Evolutionary conservation across 2,113 vertebrate genomes (phyloP), one percentile per base, ranked within the genome.

Genomic region (Tragelaphus scriptus): DNA sequence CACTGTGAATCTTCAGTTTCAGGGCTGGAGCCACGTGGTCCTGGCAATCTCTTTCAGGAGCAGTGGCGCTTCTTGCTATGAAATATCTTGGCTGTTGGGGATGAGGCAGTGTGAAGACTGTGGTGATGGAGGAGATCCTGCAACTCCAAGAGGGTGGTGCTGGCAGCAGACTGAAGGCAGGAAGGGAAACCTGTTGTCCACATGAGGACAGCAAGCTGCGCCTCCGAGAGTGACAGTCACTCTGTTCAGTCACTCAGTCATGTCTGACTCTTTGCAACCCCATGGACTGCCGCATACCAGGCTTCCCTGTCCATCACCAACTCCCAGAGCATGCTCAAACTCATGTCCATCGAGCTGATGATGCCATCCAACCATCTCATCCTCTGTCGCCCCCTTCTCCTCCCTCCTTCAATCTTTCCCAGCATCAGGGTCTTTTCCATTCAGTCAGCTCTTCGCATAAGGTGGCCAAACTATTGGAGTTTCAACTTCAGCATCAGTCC

Each of bases 131-230:
- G 77, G 47, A 53, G 49, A 21, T 7, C 30, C 79, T 32, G 30
- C 17, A 32, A 32, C 49, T 81, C 17, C 49, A 53, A 32, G 49
- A 53, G 23, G 25, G 30, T 30, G n/a, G n/a, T 30, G 51, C 65
- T 53, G 49, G 30, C 30, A 0, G 1, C 30, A 51, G 10, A 81
- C 79, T 1, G 4, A 81, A 17, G 10, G n/a, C 25, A 17, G 15
- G 32, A 51, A 7, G 15, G 63, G n/a, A 16, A 13, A 19, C 14
- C 25, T 11, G 2, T 28, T 71, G 16, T 19, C 36, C n/a, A 65
- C 23, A 14, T 1, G 13, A 65, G 32, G 17, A 88, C 59, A 51
- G 44, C 19, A 11, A 2, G 13, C 59, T 55, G n/a, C 2, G 4
- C 25, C 63, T 55, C 32, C 0, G 1, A 7, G 23, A 71, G 26